Percentiles rank a stretch among this genome's conserved stretches.
These are phyloP conservation scores for Xerus rutilus DNA, from an alignment of 2,797 vertebrate genomes.

Conservation along the genomic window DNA sequence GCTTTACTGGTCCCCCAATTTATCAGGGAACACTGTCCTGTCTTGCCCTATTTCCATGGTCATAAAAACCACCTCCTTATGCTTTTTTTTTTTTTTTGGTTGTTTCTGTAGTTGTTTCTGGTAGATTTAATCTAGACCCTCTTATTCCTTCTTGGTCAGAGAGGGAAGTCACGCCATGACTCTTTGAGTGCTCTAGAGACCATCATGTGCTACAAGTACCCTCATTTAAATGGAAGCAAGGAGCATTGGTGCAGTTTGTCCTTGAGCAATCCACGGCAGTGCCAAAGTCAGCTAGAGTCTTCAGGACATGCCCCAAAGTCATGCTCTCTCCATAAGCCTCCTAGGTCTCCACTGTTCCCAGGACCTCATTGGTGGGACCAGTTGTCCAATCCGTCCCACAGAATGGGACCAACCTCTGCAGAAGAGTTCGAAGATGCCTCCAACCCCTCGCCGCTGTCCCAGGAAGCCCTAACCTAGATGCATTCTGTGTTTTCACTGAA, in stretches of 20 bases:
- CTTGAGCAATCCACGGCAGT: too few species aligned
- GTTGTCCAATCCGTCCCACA: too few species aligned
- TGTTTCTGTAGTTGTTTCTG: neutral
- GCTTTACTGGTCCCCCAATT: too few species aligned
- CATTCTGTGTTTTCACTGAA: neutral
- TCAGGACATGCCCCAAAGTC: rapidly evolving
- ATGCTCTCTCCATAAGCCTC: rapidly evolving
- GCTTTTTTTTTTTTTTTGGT: neutral
- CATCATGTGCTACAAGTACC: rapidly evolving
- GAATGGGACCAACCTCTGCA: neutral
- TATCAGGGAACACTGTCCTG: too few species aligned
- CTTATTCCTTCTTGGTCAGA: neutral
- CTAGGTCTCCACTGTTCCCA: neutral
- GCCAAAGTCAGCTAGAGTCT: neutral
- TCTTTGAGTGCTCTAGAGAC: neutral
- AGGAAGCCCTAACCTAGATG: too few species aligned
- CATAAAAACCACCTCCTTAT: neutral
- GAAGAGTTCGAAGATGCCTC: neutral
- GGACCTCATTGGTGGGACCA: too few species aligned
- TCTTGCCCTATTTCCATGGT: neutral
- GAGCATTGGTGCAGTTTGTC: too few species aligned
- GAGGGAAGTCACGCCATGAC: neutral
- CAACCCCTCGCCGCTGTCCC: too few species aligned
- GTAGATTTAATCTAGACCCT: neutral
- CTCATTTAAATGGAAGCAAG: neutral